Evolutionary conservation across 2,888 invertebrate species (phyloP).

Genomic region (Latrodectus elegans): DNA sequence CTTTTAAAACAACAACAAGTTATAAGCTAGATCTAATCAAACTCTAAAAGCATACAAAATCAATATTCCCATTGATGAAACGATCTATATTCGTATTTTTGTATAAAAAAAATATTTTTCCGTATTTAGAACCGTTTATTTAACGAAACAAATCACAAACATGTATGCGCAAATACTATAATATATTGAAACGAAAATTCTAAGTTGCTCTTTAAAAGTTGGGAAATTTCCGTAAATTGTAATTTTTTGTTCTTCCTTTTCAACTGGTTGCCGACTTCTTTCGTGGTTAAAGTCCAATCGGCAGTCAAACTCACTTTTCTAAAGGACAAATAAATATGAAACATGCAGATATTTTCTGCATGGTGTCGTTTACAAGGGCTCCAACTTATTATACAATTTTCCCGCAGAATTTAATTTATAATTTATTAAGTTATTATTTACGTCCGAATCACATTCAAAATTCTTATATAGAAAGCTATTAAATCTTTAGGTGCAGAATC

Average conservation of each 20-base stretch:
- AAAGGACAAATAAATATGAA: too few relatives aligned
- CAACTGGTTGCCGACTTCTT: conserved; percentile 3
- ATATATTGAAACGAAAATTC: not conserved
- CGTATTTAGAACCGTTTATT: conserved; percentile 12
- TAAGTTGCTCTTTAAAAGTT: not conserved
- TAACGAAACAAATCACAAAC: not conserved
- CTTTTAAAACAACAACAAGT: not conserved
- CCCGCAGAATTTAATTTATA: too few relatives aligned
- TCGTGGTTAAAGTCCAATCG: not conserved
- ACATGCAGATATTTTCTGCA: too few relatives aligned
- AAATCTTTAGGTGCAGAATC: too few relatives aligned
- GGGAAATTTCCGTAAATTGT: conserved; percentile 4
- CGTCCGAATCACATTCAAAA: too few relatives aligned
- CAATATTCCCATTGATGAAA: conserved; percentile 3
- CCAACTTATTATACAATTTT: too few relatives aligned
- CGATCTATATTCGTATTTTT: conserved; percentile 4
- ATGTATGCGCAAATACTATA: conserved; percentile 3
- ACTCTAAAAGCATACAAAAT: not conserved
- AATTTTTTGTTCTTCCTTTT: conserved; percentile 21
- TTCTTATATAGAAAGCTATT: too few relatives aligned
- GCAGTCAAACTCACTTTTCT: too few relatives aligned
- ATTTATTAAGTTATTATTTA: too few relatives aligned
- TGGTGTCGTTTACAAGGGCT: too few relatives aligned
- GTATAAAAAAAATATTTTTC: conserved; percentile 8
- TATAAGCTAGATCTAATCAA: not conserved